Conservation (phyloP, 2,113 vertebrate species). For the Atractosteus spatula region DNA sequence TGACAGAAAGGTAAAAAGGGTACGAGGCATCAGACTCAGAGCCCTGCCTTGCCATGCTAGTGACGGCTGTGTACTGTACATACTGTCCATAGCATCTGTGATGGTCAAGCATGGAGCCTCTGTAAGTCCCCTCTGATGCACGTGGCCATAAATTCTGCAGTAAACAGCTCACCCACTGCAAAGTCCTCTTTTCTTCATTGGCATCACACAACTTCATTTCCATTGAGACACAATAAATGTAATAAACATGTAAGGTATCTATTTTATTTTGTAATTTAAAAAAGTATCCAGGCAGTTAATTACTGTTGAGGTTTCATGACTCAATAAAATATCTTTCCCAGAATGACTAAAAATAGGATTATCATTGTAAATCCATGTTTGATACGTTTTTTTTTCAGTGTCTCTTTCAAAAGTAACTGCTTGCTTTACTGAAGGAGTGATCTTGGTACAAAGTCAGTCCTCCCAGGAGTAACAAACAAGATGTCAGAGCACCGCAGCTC, state of each 20-base stretch:
- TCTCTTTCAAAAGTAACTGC: not conserved
- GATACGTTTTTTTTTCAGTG: too few species aligned
- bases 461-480: constrained; percentile 1
- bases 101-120: too few species aligned
- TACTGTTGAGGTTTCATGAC: constrained; percentile 5
- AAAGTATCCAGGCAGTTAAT: constrained; percentile 17
- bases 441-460: constrained; percentile 13
- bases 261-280: constrained; percentile 22
- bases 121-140: too few species aligned
- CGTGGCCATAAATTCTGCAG: too few species aligned
- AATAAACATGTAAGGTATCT: constrained; percentile 2
- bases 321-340: constrained; percentile 6
- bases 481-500: not conserved
- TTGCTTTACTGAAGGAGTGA: constrained; percentile 16
- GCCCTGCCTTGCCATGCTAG: too few species aligned
- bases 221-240: constrained; percentile 32
- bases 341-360: constrained; percentile 15
- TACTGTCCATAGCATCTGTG: too few species aligned
- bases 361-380: not conserved
- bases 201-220: constrained; percentile 2
- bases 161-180: too few species aligned
- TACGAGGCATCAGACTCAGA: too few species aligned
- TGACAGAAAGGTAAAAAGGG: too few species aligned
- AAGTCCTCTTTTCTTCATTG: constrained; percentile 31
- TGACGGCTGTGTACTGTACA: too few species aligned